Evolutionary conservation across 2,888 invertebrate species (phyloP), one percentile per base, ranked within the genome.

Genomic region (Julus scandinavius): DNA sequence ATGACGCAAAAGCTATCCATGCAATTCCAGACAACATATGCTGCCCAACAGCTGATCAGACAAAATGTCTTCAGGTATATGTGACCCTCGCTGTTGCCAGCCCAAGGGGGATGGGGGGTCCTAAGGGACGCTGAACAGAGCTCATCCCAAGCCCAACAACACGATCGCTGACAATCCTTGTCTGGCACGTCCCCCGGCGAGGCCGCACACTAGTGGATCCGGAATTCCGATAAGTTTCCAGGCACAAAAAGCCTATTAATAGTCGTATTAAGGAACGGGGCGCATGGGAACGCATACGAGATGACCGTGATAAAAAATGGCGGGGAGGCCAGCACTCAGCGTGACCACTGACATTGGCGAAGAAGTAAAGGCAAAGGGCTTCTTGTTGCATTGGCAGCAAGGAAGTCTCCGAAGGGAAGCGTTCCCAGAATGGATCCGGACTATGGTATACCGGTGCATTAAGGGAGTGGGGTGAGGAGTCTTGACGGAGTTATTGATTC

Each of bases 401-500:
- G 0, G 54, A 50, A 17, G 54, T 54, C 54, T 54, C 54, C 13
- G 54, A 17, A 54, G 54, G 17, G 54, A 54, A 54, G 17, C 15
- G 17, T 54, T 54, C 15, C 54, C 54, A 54, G 54, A 54, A 13
- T 54, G 54, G 17, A 54, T 54, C 15, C 17, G 17, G 13, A 54
- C 54, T 17, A 54, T 54, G 17, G 0, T 54, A 3, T 54, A 13
- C 3, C 17, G 3, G 54, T 54, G 54, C 54, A 54, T 54, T 54
- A 54, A 54, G 54, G 54, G 54, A 54, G 54, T 54, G 54, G 54
- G 54, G 15, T 54, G 54, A 54, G 54, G 54, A 54, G 83, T 5
- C 83, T 29, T 29, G 40, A 13, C 29, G 15, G 40, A 83, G 40
- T 83, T 83, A 83, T 83, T 40, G 83, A 83, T 83, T 83, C 83